phyloP scores from a whole-genome alignment of 2,797 vertebrate genomes.

The Gila robusta region DNA sequence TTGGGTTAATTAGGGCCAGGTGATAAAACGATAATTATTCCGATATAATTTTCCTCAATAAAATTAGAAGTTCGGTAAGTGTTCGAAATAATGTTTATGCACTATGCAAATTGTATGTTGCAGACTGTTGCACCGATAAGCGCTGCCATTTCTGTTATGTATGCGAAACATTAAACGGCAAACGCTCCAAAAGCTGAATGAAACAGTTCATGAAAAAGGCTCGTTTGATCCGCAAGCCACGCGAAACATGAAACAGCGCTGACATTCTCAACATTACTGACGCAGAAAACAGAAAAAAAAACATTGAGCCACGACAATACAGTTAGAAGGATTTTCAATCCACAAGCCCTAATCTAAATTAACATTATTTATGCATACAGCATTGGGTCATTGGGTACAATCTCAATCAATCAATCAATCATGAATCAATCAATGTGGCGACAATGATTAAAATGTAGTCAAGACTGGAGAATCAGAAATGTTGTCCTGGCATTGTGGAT shows the following conservation, averaged over 20 bases:
- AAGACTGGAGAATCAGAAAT: not conserved
- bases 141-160: not conserved
- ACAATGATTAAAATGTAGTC: not conserved
- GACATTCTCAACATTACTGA: not conserved
- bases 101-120: not conserved
- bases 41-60: not conserved
- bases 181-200: not conserved
- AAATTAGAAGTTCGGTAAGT: not conserved
- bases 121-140: not conserved
- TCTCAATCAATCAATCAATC: not conserved
- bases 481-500: not conserved
- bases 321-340: not conserved
- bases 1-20: not conserved
- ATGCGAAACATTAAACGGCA: not conserved
- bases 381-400: not conserved
- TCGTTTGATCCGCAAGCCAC: not conserved
- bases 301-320: not conserved
- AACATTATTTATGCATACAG: not conserved
- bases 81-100: not conserved
- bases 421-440: not conserved
- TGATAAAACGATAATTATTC: not conserved
- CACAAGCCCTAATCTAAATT: not conserved
- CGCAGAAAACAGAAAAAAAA: too few species aligned
- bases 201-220: not conserved
- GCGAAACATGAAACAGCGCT: not conserved